Evolutionary conservation across 2,888 invertebrate species (phyloP).

Genomic region (Monopis laevigella): DNA sequence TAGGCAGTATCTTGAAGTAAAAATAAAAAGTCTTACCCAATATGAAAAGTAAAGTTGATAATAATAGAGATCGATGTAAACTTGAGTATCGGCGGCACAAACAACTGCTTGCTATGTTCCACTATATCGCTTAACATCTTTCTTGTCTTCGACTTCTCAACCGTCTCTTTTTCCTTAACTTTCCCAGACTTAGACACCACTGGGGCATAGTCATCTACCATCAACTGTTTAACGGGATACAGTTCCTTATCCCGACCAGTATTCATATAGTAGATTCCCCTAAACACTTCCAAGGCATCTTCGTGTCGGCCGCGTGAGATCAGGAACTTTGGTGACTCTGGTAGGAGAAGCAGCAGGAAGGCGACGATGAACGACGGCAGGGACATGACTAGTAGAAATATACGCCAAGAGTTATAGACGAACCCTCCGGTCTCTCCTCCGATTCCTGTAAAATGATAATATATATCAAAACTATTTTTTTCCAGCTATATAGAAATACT

Average conservation of each 20-base stretch:
- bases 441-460: constrained; percentile 68
- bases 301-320: constrained; percentile 81
- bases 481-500: too few relatives aligned
- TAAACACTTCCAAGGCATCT: constrained; percentile 83
- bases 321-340: constrained; percentile 92
- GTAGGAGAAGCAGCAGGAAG: constrained; percentile 80
- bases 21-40: constrained; percentile 84
- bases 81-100: constrained; percentile 81
- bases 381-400: constrained; percentile 89
- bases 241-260: constrained; percentile 78
- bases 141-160: constrained; percentile 74
- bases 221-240: constrained; percentile 79
- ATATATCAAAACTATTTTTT: too few relatives aligned
- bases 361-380: constrained; percentile 89
- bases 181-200: constrained; percentile 49
- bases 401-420: constrained; percentile 91
- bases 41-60: constrained; percentile 93
- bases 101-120: constrained; percentile 83
- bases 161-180: constrained; percentile 70
- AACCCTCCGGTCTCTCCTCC: constrained; percentile 75
- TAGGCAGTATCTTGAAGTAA: too few relatives aligned
- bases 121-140: constrained; percentile 80
- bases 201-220: constrained; percentile 66
- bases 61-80: constrained; percentile 86
- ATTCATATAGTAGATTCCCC: constrained; percentile 82